These are phyloP conservation scores for Zygaena filipendulae DNA, from an alignment of 2,888 invertebrate genomes.

Conservation along the genomic window DNA sequence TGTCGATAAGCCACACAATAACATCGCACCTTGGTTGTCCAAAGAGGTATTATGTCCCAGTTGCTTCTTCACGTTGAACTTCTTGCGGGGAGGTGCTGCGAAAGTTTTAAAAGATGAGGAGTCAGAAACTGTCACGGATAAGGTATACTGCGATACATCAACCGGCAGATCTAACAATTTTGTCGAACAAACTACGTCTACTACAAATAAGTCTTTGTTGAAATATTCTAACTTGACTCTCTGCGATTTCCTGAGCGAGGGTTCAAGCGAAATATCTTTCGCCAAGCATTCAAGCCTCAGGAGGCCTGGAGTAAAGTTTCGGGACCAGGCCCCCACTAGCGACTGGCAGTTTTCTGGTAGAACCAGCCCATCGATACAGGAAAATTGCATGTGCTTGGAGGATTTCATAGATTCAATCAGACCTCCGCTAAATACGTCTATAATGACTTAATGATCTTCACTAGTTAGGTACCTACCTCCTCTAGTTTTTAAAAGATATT, in stretches of 20 bases:
- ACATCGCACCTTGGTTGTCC: slow-evolving; percentile 9
- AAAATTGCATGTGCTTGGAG: slow-evolving; percentile 28
- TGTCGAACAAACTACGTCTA: slow-evolving; percentile 26
- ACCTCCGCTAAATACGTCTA: slow-evolving; percentile 25
- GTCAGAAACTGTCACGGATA: slow-evolving; percentile 24
- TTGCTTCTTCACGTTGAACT: slow-evolving; percentile 28
- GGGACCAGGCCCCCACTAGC: no score
- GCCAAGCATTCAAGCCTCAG: slow-evolving; percentile 5
- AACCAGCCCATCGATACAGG: slow-evolving; percentile 8
- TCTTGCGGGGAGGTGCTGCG: slow-evolving; percentile 22
- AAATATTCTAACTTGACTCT: slow-evolving; percentile 19
- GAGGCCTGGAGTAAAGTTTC: background rate
- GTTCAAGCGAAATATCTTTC: background rate
- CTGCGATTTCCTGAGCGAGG: slow-evolving; percentile 16
- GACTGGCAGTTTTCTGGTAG: no score
- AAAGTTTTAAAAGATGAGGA: slow-evolving; percentile 39
- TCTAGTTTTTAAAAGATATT: no score
- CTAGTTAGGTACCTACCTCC: no score
- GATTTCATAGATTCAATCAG: slow-evolving; percentile 39
- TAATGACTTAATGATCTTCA: background rate
- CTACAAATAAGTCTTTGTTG: slow-evolving; percentile 18
- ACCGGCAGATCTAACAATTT: slow-evolving; percentile 19
- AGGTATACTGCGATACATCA: slow-evolving; percentile 27
- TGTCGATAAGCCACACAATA: slow-evolving; percentile 8
- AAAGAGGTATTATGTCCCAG: slow-evolving; percentile 28